Evolutionary conservation across 2,797 vertebrate genomes (phyloP), one percentile per base, ranked within the genome.

Genomic region (Serranus cabrilla): DNA sequence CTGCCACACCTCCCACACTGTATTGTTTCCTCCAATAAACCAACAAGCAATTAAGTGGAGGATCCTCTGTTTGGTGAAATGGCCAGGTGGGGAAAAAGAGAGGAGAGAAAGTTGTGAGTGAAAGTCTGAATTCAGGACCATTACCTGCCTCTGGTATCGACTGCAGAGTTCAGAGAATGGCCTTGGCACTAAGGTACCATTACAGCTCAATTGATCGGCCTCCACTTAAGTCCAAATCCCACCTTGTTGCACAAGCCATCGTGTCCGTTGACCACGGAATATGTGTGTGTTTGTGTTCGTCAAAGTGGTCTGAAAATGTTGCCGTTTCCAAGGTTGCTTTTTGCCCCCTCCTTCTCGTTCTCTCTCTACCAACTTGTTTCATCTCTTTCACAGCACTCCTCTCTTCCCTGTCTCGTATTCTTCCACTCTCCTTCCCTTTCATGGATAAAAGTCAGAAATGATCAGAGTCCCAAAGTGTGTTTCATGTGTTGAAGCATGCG

Each of bases 171-270:
- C 88, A 90, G 85, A 91, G 82, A 87, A 83, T 76, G 89, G 89
- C 78, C 61, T 69, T 76, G 82, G 82, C 86, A 75, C 90, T 76
- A 76, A 91, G 93, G 89, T 94, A 91, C 93, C 91, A 90, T 94
- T 94, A 94, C 92, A 90, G 82, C 87, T 85, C 82, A 76, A 95
- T 93, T 94, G 93, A 95, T 94, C 88, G 51, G 83, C 66, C 87
- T 92, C 90, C 92, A 93, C 94, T 95, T 92, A 93, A 92, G 88
- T 89, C 88, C 87, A 88, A 90, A 92, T 93, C 89, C 88, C 78
- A 85, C 86, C 86, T 86, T 88, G 88, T 91, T 93, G 88, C 89
- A 81, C 85, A 82, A 90, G 81, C 82, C 85, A 81, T 81, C 75
- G 25, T 81, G 89, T 92, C 91, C 81, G 60, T 84, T 90, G 89